These are phyloP conservation scores for Melieria crassipennis DNA, from an alignment of 2,888 invertebrate genomes.

Conservation along the genomic window DNA sequence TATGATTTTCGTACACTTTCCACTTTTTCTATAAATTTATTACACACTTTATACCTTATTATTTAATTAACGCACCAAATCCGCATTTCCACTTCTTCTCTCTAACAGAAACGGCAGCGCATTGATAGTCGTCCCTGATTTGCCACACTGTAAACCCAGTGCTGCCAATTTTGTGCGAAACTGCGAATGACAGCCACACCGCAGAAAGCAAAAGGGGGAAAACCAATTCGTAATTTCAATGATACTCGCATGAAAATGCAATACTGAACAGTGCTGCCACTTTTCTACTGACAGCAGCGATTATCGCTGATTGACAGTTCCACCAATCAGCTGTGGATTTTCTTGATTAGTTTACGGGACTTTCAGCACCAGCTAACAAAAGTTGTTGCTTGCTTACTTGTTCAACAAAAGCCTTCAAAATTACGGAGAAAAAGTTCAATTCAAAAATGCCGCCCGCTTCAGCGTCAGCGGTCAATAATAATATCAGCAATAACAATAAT, in stretches of 20 bases:
- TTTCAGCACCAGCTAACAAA: too few relatives aligned
- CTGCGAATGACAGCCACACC: too few relatives aligned
- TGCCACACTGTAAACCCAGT: too few relatives aligned
- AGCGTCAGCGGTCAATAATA: constrained; percentile 42
- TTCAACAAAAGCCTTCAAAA: constrained; percentile 48
- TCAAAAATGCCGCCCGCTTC: constrained; percentile 65
- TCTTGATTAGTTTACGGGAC: too few relatives aligned
- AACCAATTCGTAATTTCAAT: too few relatives aligned
- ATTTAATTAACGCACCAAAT: constrained; percentile 21
- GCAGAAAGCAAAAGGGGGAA: too few relatives aligned
- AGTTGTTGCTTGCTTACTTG: too few relatives aligned
- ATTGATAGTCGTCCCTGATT: constrained; percentile 20
- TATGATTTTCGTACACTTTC: neutral
- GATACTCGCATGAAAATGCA: too few relatives aligned
- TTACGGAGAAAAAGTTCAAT: constrained; percentile 62
- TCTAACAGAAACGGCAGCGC: constrained; percentile 22
- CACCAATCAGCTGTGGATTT: too few relatives aligned
- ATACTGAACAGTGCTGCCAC: constrained; percentile 10
- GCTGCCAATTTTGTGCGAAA: too few relatives aligned
- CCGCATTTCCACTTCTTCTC: constrained; percentile 20
- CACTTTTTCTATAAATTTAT: neutral
- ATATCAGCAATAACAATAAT: constrained; percentile 41
- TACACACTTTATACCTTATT: constrained; percentile 2
- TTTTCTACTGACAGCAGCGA: neutral
- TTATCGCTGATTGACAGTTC: neutral